phyloP scores from a whole-genome alignment of 2,888 invertebrate genomes.

The Macrosiphum euphorbiae region DNA sequence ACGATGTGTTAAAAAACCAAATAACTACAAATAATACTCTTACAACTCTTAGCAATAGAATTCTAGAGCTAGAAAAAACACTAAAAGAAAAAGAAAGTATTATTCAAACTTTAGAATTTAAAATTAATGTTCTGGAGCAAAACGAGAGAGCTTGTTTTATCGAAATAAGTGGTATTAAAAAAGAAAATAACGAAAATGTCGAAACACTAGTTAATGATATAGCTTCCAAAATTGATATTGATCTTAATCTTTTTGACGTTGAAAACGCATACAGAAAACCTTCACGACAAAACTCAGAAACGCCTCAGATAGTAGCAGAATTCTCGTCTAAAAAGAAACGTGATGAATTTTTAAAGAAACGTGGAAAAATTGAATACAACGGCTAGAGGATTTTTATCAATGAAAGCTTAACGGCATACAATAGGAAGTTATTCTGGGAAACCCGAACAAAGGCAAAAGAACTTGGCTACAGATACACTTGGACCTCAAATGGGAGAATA shows the following conservation, averaged over 20 bases:
- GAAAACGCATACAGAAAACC: conserved; percentile 1
- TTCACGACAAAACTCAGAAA: neutral
- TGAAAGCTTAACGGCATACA: neutral
- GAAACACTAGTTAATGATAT: neutral
- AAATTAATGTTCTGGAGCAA: neutral
- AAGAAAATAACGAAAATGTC: neutral
- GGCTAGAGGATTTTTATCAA: neutral
- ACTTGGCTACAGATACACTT: neutral
- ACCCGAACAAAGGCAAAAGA: neutral
- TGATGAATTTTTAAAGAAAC: conserved; percentile 4
- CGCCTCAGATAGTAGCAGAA: neutral
- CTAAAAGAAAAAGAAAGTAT: neutral
- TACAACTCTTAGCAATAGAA: neutral
- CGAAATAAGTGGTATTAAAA: neutral
- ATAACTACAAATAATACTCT: no score
- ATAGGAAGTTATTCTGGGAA: neutral
- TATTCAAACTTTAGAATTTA: neutral
- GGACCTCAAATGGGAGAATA: neutral
- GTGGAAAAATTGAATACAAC: conserved; percentile 15
- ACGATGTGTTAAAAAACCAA: neutral
- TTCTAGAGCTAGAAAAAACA: conserved; percentile 3
- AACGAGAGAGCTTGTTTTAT: neutral
- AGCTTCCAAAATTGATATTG: neutral
- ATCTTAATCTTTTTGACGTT: neutral
- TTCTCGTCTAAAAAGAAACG: neutral